Base-by-base conservation (phyloP, 2,113 vertebrate genomes). In the Vidua chalybeata region DNA sequence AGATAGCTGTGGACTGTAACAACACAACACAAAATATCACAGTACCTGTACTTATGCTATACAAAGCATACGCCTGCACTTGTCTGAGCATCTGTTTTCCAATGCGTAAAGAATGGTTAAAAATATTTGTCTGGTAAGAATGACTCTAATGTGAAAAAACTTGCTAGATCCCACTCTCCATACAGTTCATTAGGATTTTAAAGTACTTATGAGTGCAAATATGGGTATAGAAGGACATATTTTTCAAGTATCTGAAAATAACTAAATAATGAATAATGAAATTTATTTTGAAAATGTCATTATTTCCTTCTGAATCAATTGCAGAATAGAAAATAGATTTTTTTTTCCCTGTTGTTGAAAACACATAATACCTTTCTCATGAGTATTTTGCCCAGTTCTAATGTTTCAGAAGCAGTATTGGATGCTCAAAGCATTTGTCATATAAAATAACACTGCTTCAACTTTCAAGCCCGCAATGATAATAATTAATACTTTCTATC, bases 401-500 rank as follows among this genome's bases (percentile, higher is more conserved):
- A 67, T 67, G 43, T 75, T 89, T 89, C 61, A 94, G 95, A 89
- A 87, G 63, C 72, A 77, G 18, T 63, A 52, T 80, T 95, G 92
- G 72, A 88, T 67, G 75, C 35, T 88, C 43, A 67, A 88, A 93
- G 20, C 51, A 76, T 83, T 90, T 93, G 35, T 86, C 67, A 59
- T 80, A 87, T 76, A 85, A 87, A 95, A 91, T 87, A 95, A 91
- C 56, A 71, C 86, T 80, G 63, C 90, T 87, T 94, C 75, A 91
- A 83, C 59, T 93, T 96, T 88, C 72, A 88, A 88, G 84, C 48
- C 71, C 86, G 39, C 55, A 77, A 86, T 93, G 68, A 93, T 77
- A 93, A 81, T 92, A 96, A 97, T 96, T 96, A 96, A 96, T 95
- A 95, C 67, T 85, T 91, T 93, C 87, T 77, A 74, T 82, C 46